phyloP scores from a whole-genome alignment of 2,113 vertebrate genomes.

The Brachirus orientalis region DNA sequence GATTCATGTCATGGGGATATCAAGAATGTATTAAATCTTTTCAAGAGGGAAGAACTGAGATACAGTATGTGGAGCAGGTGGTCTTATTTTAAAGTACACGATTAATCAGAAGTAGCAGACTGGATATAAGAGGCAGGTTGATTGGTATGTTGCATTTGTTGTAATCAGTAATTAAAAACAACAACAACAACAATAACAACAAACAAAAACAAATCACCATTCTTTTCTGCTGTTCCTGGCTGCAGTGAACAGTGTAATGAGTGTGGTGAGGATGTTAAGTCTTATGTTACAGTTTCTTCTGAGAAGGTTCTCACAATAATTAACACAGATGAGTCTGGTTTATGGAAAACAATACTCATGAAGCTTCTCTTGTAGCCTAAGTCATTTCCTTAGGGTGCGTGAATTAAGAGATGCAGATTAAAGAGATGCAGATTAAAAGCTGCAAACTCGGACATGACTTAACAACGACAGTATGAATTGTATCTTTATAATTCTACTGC shows the following conservation, averaged over 20 bases:
- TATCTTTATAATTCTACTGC: too few relatives aligned
- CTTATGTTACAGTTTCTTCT: not conserved
- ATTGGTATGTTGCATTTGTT: too few relatives aligned
- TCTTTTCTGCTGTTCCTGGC: not conserved
- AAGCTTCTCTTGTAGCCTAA: constrained; percentile 8
- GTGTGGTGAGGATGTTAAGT: not conserved
- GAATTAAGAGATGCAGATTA: not conserved
- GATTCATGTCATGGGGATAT: not conserved
- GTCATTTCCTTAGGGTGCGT: not conserved
- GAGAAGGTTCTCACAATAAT: not conserved
- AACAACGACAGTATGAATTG: too few relatives aligned
- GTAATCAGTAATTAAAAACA: not conserved
- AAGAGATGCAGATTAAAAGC: too few relatives aligned
- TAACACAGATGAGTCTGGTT: not conserved
- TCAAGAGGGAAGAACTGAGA: not conserved
- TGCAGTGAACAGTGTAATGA: not conserved
- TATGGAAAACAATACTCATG: constrained; percentile 1
- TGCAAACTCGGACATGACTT: too few relatives aligned
- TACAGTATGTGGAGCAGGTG: not conserved
- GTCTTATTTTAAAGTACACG: not conserved
- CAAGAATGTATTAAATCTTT: not conserved
- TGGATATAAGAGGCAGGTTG: too few relatives aligned
- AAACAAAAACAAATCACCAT: not conserved
- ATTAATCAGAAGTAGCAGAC: not conserved
- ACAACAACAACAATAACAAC: too few relatives aligned